A percentile compares a stretch with the other conserved stretches of the same genome.
Evolutionary conservation across 1,140 invertebrate genomes (phyloP).

Genomic region (Caenorhabditis latens): DNA sequence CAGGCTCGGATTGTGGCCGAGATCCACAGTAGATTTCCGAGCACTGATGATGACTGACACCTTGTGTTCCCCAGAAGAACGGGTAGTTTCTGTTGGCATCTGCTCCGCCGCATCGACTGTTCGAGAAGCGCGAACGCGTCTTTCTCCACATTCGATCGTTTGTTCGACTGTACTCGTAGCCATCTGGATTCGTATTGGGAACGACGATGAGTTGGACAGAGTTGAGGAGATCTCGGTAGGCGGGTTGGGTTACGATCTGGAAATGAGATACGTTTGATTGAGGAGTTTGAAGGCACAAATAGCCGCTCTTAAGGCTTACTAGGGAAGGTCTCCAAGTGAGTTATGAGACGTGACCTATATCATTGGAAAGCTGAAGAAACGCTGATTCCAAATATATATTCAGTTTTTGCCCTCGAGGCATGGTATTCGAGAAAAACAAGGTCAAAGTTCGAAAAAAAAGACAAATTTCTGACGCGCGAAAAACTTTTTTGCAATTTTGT

Average conservation of each 20-base stretch:
- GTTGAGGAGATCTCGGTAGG: conserved; percentile 67
- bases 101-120: conserved; percentile 75
- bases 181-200: conserved; percentile 79
- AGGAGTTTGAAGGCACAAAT: no score
- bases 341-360: no score
- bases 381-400: no score
- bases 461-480: no score
- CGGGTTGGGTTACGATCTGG: conserved; percentile 50
- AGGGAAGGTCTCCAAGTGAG: no score
- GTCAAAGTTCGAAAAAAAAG: no score
- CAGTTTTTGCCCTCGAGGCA: no score
- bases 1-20: conserved; percentile 68
- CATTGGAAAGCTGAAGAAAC: no score
- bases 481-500: no score
- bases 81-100: conserved; percentile 79
- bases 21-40: conserved; percentile 70
- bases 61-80: conserved; percentile 77
- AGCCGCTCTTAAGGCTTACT: no score
- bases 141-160: conserved; percentile 79
- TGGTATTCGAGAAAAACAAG: no score
- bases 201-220: conserved; percentile 77
- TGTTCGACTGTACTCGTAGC: conserved; percentile 78
- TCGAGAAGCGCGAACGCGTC: conserved; percentile 69
- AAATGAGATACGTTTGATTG: background rate
- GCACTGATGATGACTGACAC: conserved; percentile 68